Base-by-base conservation (phyloP, 2,888 invertebrate species). In the Diloba caeruleocephala region DNA sequence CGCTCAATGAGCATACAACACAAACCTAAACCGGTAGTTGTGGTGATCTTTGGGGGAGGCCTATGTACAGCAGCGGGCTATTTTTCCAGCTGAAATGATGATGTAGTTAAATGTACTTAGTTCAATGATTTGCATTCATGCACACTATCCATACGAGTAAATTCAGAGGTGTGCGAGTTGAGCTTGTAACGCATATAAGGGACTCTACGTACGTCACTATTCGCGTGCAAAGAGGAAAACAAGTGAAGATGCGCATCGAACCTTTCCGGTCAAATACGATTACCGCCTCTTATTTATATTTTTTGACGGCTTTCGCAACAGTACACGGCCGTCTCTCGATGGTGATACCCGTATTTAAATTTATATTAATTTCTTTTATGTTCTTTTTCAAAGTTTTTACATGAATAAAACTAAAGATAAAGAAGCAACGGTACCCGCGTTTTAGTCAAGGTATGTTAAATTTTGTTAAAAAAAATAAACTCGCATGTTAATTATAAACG, bases 291-390 rank as follows among this genome's bases (percentile, higher is more conserved):
- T 69, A 76, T 66, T 67, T 75, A 73, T 68, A 71, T 7, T 21
- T 73, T 79, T 72, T 62, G 70, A 62, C 66, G 73, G 70, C 76
- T 83, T 81, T 81, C 80, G 78, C 80, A 79, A 83, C 87, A 89
- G 88, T 88, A 45, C 68, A 73, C 76, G 75, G 66, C 73, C 74
- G 83, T 75, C 82, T 78, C 68, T 76, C 72, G 74, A 49, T 58
- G 59, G 69, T 59, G 78, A 61, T 79, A 80, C 82, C 63, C 80
- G 85, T 65, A 39, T 49, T n/a, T n/a, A n/a, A n/a, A n/a, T n/a
- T n/a, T 37, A 26, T 50, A 43, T 28, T 4, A 14, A 17, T 21
- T 39, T 29, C 42, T 42, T 60, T 15, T 17, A 6, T 29, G 5
- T 28, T 13, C 1, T 10, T 7, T 32, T 31, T 5, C 13, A 39